Evolutionary conservation across 2,888 invertebrate species (phyloP), one percentile per base, ranked within the genome.

Genomic region (Drosophila infuscata): DNA sequence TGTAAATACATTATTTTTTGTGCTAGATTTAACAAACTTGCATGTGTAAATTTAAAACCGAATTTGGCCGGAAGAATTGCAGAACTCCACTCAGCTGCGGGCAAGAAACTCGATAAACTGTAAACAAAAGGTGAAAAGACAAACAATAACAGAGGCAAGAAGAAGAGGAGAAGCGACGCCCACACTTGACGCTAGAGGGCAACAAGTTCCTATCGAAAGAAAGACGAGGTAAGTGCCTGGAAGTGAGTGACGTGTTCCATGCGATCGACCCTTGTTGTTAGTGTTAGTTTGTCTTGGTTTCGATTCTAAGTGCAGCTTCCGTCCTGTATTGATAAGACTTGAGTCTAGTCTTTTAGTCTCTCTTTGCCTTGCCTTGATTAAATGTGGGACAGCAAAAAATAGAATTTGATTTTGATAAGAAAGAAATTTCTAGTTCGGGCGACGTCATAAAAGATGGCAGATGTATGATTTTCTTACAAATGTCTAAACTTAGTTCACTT

Each of bases 371-470:
- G 57, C 30, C 52, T 56, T 64, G 49, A 49, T 62, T 33, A 49
- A 73, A 85, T 73, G 56, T 84, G 84, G 89, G 88, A 69, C 84
- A 89, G 65, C 53, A 69, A 43, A 32, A 75, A 82, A 62, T 72
- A 71, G 33, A 81, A 81, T 83, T 81, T 61, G 30, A 70, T 70
- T 74, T 73, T 70, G 88, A 85, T 87, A 87, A 89, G 70, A 69
- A 58, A 72, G 89, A 85, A 87, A 83, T 89, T 73, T 89, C 79
- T 51, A 71, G 81, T 43, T 29, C 30, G 43, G 54, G 7, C 70
- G 57, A 76, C 76, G 76, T 76, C 80, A 80, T 67, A 41, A 11
- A 32, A 62, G 29, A 49, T 49, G 20, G 20, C 20, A 41, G 46
- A 78, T 53, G 30, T 70, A 77, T 51, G 38, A 64, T 51, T 64